Percentiles rank a stretch among this genome's conserved stretches.
phyloP scores from a whole-genome alignment of 2,113 vertebrate genomes.

The Himantopus leucocephalus region DNA sequence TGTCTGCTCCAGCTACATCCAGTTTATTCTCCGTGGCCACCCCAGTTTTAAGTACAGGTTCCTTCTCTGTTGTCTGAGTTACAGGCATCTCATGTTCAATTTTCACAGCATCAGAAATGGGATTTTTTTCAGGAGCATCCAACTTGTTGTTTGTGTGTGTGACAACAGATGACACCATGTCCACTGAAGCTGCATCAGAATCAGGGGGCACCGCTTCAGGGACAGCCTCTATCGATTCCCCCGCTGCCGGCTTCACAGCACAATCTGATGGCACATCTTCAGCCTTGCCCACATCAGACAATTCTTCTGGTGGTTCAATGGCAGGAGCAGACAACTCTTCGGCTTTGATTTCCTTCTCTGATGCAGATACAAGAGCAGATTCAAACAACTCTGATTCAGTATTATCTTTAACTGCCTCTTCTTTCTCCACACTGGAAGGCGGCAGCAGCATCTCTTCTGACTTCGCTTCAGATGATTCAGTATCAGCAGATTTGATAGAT shows the following conservation, averaged over 20 bases:
- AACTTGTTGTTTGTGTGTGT: background rate
- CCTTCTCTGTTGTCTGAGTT: background rate
- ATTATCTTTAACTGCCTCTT: background rate
- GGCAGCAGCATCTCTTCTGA: background rate
- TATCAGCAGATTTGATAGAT: background rate
- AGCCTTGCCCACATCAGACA: background rate
- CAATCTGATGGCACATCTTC: background rate
- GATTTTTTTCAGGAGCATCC: background rate
- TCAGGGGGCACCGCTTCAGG: background rate
- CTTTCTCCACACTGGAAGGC: background rate
- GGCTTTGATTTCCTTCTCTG: background rate
- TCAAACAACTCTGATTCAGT: background rate
- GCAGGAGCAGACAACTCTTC: background rate
- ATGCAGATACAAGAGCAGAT: background rate
- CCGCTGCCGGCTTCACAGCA: background rate
- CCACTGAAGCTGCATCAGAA: background rate
- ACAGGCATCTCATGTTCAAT: fast-evolving
- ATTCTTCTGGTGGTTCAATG: background rate
- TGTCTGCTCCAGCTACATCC: background rate
- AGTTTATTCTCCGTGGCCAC: fast-evolving
- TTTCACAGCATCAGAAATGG: background rate
- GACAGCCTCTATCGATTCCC: background rate
- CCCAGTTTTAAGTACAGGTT: fast-evolving
- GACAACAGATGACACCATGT: background rate
- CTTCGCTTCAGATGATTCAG: background rate